phyloP scores from a whole-genome alignment of 2,797 vertebrate genomes.

The Allobates femoralis region DNA sequence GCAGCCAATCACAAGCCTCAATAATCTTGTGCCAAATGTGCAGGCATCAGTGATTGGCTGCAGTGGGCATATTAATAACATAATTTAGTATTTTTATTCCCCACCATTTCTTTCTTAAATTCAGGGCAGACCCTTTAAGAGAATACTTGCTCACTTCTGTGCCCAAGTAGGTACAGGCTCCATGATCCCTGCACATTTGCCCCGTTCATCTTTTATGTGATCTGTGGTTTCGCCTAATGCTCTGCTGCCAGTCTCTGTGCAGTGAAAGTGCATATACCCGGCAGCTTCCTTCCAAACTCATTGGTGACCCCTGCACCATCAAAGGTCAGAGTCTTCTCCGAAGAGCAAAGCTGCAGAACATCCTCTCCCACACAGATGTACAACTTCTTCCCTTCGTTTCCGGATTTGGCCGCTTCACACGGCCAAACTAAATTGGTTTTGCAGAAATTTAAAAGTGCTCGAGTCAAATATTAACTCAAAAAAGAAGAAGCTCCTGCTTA shows the following conservation, averaged over 20 bases:
- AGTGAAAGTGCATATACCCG: not conserved
- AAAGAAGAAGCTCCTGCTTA: not conserved
- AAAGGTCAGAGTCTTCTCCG: not conserved
- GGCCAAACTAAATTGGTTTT: not conserved
- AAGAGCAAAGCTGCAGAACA: not conserved
- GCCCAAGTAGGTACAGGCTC: no score
- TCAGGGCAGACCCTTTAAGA: no score
- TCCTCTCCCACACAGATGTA: slow-evolving; percentile 5
- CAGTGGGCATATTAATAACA: no score
- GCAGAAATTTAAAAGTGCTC: not conserved
- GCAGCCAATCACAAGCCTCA: no score
- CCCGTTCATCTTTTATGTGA: not conserved
- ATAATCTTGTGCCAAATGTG: no score
- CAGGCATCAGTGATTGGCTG: no score
- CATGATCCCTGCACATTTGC: no score
- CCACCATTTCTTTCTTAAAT: no score
- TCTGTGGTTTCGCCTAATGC: not conserved
- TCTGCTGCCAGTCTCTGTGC: not conserved
- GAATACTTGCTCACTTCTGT: no score
- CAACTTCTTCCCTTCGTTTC: not conserved
- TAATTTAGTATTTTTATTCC: no score
- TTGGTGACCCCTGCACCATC: not conserved
- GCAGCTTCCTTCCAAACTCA: not conserved
- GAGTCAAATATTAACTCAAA: slow-evolving; percentile 1
- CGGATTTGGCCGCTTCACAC: not conserved